Percentiles rank a stretch among this genome's conserved stretches.
phyloP scores from a whole-genome alignment of 2,888 invertebrate genomes.

The Dysmachus trigonus region DNA sequence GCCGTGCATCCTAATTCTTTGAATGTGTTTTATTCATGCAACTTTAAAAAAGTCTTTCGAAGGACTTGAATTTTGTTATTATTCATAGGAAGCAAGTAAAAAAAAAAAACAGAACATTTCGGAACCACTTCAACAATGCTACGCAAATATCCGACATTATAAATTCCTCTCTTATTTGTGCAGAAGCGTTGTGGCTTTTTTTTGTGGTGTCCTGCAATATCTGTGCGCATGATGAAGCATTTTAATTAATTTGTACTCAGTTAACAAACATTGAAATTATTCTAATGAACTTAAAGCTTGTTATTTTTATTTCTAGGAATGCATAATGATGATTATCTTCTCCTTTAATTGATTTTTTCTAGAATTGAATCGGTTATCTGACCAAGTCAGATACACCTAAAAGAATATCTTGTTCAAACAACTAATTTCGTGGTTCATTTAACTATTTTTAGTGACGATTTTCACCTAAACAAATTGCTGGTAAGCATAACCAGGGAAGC shows the following conservation, averaged over 20 bases:
- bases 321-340: too few relatives aligned
- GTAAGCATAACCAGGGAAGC: too few relatives aligned
- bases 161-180: not conserved
- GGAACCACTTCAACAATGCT: not conserved
- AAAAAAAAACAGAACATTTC: not conserved
- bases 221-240: not conserved
- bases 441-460: too few relatives aligned
- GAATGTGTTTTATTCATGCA: not conserved
- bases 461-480: too few relatives aligned
- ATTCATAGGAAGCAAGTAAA: not conserved
- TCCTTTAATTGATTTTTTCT: too few relatives aligned
- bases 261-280: not conserved
- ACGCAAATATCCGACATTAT: not conserved
- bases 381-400: too few relatives aligned
- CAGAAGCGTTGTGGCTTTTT: not conserved
- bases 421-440: too few relatives aligned
- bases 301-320: not conserved
- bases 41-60: not conserved
- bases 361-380: too few relatives aligned
- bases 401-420: too few relatives aligned
- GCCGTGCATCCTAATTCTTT: too few relatives aligned
- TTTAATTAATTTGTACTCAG: not conserved
- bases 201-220: not conserved
- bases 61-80: not conserved
- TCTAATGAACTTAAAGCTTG: not conserved